A percentile compares a stretch with the other conserved stretches of the same genome.
Conservation (phyloP, 2,113 vertebrate species). For the Menura novaehollandiae region DNA sequence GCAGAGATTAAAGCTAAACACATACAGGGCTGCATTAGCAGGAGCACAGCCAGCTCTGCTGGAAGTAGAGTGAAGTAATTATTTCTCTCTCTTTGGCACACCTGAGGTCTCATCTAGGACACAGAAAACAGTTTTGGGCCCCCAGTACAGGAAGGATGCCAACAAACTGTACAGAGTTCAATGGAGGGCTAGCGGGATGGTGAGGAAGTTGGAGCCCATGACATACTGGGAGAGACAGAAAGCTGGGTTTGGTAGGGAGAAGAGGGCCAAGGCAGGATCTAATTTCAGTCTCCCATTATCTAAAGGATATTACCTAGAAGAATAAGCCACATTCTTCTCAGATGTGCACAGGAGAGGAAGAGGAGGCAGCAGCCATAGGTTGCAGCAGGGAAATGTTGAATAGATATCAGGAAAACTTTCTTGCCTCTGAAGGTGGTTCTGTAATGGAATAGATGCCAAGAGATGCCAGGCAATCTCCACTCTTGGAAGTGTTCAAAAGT, state of each 20-base stretch:
- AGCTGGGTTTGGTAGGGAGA: background rate
- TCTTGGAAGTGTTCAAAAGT: background rate
- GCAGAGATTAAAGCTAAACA: background rate
- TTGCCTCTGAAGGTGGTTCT: background rate
- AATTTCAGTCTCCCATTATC: background rate
- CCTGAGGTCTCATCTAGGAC: background rate
- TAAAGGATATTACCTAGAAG: background rate
- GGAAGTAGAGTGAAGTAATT: background rate
- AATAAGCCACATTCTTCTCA: background rate
- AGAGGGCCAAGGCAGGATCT: background rate
- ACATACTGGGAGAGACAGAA: background rate
- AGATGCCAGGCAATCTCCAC: background rate
- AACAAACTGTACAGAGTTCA: background rate
- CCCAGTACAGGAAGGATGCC: background rate
- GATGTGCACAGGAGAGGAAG: background rate
- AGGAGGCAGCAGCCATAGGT: background rate
- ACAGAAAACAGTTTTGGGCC: background rate
- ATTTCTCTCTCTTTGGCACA: background rate
- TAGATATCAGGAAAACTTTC: background rate
- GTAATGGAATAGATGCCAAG: background rate
- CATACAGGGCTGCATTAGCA: background rate
- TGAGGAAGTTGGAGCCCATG: background rate
- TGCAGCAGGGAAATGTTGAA: background rate
- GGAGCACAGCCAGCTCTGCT: background rate
- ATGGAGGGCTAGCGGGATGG: background rate